A percentile compares a stretch with the other conserved stretches of the same genome.
phyloP scores from a whole-genome alignment of 2,888 invertebrate genomes.

The Dynastes grantii region DNA sequence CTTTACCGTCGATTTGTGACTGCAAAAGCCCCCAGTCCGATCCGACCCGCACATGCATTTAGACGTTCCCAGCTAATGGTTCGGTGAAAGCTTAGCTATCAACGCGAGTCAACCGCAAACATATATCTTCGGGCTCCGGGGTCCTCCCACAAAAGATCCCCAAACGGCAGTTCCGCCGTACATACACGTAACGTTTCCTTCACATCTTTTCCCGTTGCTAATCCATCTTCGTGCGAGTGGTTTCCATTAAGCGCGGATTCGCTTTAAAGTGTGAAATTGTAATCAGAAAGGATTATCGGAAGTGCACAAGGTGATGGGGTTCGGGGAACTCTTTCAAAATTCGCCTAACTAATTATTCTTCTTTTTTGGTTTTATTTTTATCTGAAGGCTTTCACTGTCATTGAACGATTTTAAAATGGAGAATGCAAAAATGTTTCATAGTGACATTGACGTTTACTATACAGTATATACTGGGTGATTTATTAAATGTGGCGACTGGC shows the following conservation, averaged over 20 bases:
- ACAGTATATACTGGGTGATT: too few species aligned
- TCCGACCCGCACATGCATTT: conserved; percentile 42
- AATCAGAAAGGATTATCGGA: neutral
- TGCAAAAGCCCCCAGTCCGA: conserved; percentile 27
- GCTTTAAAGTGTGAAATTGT: neutral
- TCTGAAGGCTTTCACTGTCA: too few species aligned
- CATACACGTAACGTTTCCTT: neutral
- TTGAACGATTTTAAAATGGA: too few species aligned
- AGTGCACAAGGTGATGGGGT: too few species aligned
- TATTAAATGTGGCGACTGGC: too few species aligned
- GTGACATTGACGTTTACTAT: too few species aligned
- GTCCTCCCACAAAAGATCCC: conserved; percentile 41
- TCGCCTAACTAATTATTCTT: too few species aligned
- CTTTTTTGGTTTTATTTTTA: too few species aligned
- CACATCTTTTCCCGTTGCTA: neutral
- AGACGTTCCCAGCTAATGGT: conserved; percentile 50
- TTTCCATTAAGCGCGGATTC: neutral
- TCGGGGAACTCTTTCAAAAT: too few species aligned
- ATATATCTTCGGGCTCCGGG: conserved; percentile 42
- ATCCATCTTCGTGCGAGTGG: conserved; percentile 12
- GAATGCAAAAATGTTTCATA: too few species aligned
- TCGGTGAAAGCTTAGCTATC: conserved; percentile 50
- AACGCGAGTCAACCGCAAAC: conserved; percentile 46
- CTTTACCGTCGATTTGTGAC: conserved; percentile 43
- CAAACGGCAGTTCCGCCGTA: conserved; percentile 15